These are phyloP conservation scores for Nematolebias whitei DNA, from an alignment of 2,113 vertebrate species.

Conservation along the genomic window DNA sequence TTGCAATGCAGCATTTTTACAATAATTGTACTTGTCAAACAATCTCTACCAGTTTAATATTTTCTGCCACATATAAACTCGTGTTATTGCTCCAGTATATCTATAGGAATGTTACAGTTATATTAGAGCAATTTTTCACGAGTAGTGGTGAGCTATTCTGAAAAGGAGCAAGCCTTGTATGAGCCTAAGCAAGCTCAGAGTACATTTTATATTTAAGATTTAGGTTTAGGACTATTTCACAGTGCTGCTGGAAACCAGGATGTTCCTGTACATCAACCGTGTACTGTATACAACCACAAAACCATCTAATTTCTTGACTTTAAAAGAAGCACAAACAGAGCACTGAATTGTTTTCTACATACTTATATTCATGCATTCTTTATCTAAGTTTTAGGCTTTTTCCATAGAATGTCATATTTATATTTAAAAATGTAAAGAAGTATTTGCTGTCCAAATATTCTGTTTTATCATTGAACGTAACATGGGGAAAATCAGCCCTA, in stretches of 20 bases:
- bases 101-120: slow-evolving; percentile 6
- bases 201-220: no score
- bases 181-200: neutral
- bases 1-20: neutral
- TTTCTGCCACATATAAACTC: slow-evolving; percentile 2
- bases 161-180: neutral
- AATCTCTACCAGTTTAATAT: neutral
- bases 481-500: neutral
- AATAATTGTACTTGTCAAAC: neutral
- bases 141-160: neutral
- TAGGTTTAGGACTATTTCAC: no score
- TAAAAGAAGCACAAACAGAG: neutral
- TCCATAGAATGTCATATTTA: neutral
- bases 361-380: neutral
- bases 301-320: neutral
- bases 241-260: no score
- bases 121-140: slow-evolving; percentile 15
- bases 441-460: neutral
- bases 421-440: neutral
- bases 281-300: no score
- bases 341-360: neutral
- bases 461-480: neutral
- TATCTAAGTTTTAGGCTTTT: neutral
- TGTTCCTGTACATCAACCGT: no score
- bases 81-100: slow-evolving; percentile 16